These are phyloP conservation scores for Tenebrio molitor DNA, from an alignment of 1,140 invertebrate species.

Conservation along the genomic window DNA sequence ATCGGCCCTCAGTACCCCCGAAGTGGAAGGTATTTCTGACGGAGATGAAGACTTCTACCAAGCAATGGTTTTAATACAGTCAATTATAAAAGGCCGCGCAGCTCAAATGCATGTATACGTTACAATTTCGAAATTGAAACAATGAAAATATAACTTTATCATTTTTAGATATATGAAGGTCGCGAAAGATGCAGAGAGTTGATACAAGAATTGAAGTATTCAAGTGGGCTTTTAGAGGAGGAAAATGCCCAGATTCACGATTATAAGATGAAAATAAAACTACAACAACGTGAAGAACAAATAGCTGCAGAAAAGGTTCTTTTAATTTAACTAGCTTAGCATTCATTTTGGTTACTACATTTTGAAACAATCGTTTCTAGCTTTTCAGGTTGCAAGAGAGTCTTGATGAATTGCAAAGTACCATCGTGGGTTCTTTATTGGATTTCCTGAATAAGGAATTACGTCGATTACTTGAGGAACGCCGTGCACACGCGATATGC, in stretches of 20 bases:
- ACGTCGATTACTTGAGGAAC: conserved; percentile 78
- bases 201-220: conserved; percentile 77
- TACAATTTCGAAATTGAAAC: conserved; percentile 34
- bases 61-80: conserved; percentile 74
- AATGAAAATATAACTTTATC: too few relatives aligned
- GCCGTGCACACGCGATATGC: conserved; percentile 78
- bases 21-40: conserved; percentile 68
- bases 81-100: conserved; percentile 76
- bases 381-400: conserved; percentile 65
- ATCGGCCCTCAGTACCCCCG: conserved; percentile 67
- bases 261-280: conserved; percentile 67
- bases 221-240: conserved; percentile 72
- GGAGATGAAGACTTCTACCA: conserved; percentile 72
- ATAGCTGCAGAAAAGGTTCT: conserved; percentile 40
- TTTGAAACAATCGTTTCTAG: too few relatives aligned
- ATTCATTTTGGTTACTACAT: too few relatives aligned
- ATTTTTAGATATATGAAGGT: conserved; percentile 77
- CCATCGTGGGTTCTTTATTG: conserved; percentile 74
- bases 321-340: conserved; percentile 2
- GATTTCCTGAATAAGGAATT: conserved; percentile 84
- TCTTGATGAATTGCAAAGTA: conserved; percentile 74
- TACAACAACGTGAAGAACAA: conserved; percentile 64
- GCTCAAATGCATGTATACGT: conserved; percentile 77
- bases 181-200: conserved; percentile 76
- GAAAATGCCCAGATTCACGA: conserved; percentile 67